Base-by-base conservation (phyloP, 2,888 invertebrate genomes). In the Lithophane ornitopus region DNA sequence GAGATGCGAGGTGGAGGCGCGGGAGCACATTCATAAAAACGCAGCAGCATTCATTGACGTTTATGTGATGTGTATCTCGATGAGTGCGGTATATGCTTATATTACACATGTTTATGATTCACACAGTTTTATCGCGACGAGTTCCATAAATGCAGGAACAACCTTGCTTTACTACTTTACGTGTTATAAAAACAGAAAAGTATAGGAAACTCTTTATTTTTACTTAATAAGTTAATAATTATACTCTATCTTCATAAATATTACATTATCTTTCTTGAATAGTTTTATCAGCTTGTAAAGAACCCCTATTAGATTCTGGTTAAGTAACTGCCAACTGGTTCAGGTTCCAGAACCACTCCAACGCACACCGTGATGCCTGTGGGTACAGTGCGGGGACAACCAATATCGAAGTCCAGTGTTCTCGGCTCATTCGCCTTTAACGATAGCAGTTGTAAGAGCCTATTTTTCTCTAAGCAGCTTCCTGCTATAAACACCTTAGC, bases 21-120 rank as follows among this genome's bases (percentile, higher is more conserved):
- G 66, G 74, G 71, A 78, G 76, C 81, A 75, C 89, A 89, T 88
- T 88, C 87, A 89, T 89, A 89, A 88, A 87, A 86, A 85, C 78
- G 67, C 74, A 84, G 67, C 74, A 84, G 83, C 87, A 88, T 88
- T 89, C 88, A 89, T 87, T 87, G 86, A 87, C 68, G 83, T 75
- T 78, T 70, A 80, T 87, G 82, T 80, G 87, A 85, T 84, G 78
- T 80, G 77, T 89, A 89, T 86, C 88, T 84, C 68, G 84, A 86
- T 74, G 84, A 70, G 76, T 54, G 63, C 70, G 74, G 81, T 85
- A 82, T 81, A 86, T 69, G 74, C 66, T 86, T 74, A 82, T 80
- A 88, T 81, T 78, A 76, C 70, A 86, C 80, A 85, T 78, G 82
- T 85, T 85, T 85, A 86, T 90, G 81, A 88, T 79, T 87, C 85